Evolutionary conservation across 2,888 invertebrate species (phyloP).

Genomic region (Omphaloscelis lunosa): DNA sequence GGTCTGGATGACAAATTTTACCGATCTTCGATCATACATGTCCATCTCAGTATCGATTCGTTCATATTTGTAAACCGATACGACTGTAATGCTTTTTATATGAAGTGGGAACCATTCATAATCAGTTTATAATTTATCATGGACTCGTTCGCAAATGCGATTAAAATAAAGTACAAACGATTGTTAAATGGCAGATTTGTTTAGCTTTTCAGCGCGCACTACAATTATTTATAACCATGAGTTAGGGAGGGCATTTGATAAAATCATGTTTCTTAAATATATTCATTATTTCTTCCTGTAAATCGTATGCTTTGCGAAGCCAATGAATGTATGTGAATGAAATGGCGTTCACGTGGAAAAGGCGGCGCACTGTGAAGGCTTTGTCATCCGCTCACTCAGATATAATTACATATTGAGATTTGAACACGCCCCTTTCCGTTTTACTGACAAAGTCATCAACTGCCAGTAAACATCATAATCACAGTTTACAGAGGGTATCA

Average conservation of each 20-base stretch:
- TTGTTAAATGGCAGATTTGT: constrained; percentile 33
- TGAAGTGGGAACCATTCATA: constrained; percentile 22
- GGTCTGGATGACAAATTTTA: constrained; percentile 77
- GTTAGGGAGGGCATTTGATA: constrained; percentile 42
- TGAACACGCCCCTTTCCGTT: constrained; percentile 42
- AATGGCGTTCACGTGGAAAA: constrained; percentile 66
- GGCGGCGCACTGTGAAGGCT: constrained; percentile 59
- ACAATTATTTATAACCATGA: constrained; percentile 41
- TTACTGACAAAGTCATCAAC: constrained; percentile 8
- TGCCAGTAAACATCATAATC: constrained; percentile 17
- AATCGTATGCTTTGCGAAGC: constrained; percentile 54
- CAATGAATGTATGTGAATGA: constrained; percentile 58
- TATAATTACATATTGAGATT: constrained; percentile 61
- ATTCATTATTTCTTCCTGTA: constrained; percentile 44
- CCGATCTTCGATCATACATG: constrained; percentile 74
- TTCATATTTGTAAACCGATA: constrained; percentile 19
- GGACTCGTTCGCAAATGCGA: constrained; percentile 24
- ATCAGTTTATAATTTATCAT: constrained; percentile 13
- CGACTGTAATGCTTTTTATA: neutral
- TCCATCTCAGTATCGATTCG: constrained; percentile 53
- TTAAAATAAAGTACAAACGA: constrained; percentile 23
- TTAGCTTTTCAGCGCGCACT: constrained; percentile 32
- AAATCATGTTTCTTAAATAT: constrained; percentile 50
- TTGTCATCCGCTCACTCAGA: constrained; percentile 59
- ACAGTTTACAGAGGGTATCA: constrained; percentile 16